Conservation (phyloP, 2,888 invertebrate genomes). For the Tetragonula carbonaria region DNA sequence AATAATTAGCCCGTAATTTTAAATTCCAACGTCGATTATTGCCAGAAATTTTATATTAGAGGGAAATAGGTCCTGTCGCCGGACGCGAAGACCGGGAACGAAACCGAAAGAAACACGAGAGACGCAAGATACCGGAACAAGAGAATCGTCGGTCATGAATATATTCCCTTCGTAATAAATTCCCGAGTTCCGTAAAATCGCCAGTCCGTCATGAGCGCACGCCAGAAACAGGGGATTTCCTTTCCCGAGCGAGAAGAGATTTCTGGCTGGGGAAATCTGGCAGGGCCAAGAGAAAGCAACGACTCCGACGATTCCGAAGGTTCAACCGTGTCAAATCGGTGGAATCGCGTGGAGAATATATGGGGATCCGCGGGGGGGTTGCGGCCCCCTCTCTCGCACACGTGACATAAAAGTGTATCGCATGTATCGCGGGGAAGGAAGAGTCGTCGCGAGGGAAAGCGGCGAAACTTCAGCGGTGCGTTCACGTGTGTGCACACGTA, state of each 20-base stretch:
- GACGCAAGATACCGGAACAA: not conserved
- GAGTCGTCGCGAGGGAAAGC: constrained; percentile 49
- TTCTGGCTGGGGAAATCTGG: constrained; percentile 45
- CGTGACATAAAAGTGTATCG: constrained; percentile 76
- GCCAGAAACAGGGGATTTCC: constrained; percentile 23
- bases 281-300: constrained; percentile 32
- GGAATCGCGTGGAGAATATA: constrained; percentile 54
- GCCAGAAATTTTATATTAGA: not conserved
- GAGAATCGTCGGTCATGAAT: not conserved
- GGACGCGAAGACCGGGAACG: too few relatives aligned
- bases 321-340: constrained; percentile 64
- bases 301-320: constrained; percentile 55
- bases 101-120: not conserved
- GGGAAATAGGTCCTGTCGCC: not conserved
- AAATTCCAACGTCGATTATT: not conserved
- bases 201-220: constrained; percentile 16
- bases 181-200: constrained; percentile 25
- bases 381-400: constrained; percentile 69
- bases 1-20: not conserved
- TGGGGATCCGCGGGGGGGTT: constrained; percentile 48
- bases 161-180: not conserved
- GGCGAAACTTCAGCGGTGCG: constrained; percentile 15
- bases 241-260: constrained; percentile 43
- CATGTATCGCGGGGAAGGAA: constrained; percentile 68
- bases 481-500: constrained; percentile 25